A percentile compares a stretch with the other conserved stretches of the same genome.
These are phyloP conservation scores for Drosophila subpulchrella DNA, from an alignment of 1,140 invertebrate species.

Conservation along the genomic window DNA sequence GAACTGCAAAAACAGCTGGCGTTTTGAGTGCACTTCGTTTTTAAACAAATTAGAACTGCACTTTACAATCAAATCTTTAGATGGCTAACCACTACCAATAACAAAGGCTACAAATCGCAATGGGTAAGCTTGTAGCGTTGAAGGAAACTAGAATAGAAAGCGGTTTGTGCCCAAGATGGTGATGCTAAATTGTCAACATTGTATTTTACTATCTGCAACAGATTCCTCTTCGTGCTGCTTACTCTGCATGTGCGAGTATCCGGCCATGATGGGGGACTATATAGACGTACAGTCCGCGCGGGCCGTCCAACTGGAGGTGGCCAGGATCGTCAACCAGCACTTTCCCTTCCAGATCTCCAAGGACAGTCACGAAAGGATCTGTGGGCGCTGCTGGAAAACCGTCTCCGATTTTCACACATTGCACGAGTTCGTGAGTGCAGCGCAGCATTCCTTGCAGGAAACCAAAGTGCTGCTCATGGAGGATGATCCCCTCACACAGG, in stretches of 20 bases:
- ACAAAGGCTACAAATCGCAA: constrained; percentile 7
- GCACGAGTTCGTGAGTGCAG: constrained; percentile 67
- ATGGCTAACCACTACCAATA: constrained; percentile 20
- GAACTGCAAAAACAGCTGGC: constrained; percentile 36
- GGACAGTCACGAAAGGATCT: constrained; percentile 50
- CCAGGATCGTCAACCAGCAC: constrained; percentile 60
- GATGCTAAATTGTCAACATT: constrained; percentile 11
- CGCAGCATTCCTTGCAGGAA: constrained; percentile 63
- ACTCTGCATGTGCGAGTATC: constrained; percentile 66
- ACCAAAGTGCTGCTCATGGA: constrained; percentile 60
- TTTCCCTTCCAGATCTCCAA: constrained; percentile 48
- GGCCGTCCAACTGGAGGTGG: constrained; percentile 42
- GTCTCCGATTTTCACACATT: constrained; percentile 69
- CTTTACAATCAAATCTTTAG: constrained; percentile 9
- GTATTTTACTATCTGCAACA: not conserved
- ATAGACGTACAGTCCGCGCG: constrained; percentile 52
- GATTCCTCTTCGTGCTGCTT: constrained; percentile 37
- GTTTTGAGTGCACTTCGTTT: constrained; percentile 32
- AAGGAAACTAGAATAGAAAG: too few species aligned
- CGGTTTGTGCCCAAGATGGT: not conserved
- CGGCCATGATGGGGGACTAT: constrained; percentile 28
- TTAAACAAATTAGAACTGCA: constrained; percentile 38
- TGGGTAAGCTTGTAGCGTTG: constrained; percentile 16
- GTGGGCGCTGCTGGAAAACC: constrained; percentile 67
- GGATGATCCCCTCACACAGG: constrained; percentile 64